Base-by-base conservation (phyloP, 2,888 invertebrate genomes). In the Nemoura dubitans region DNA sequence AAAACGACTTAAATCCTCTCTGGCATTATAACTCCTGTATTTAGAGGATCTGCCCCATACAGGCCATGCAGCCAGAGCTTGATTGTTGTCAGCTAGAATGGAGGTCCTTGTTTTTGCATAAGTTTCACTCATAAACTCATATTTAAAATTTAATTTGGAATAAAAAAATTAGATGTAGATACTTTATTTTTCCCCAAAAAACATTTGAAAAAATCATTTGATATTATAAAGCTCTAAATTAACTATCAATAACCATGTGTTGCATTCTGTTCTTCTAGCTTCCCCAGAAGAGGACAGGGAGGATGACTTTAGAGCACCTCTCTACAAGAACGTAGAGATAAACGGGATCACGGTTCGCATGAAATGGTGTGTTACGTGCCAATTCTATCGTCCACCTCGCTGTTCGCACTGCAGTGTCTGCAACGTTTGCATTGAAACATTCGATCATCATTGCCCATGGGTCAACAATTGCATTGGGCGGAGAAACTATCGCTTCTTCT, bases 321-420 rank as follows among this genome's bases (percentile, higher is more conserved):
- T 99, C 88, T 99, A 99, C 92, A 98, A 98, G 92, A 98, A 96
- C 92, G 98, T 99, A 89, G 99, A 99, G 92, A 98, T 99, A 89
- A 98, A 98, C 93, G 99, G 99, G 88, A 98, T 99, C 89, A 98
- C 98, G 21, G 98, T 99, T 88, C 96, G 99, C 88, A 99, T 99
- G 99, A 99, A 99, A 93, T 99, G 99, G 99, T 99, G 99, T 93
- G 97, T 98, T 89, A 99, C 99, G 0, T 99, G 99, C 93, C 98
- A 99, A 93, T 99, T 99, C 94, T 99, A 99, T 93, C 94, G 99
- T 90, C 99, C 99, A 91, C 99, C 99, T 88, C 94, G 99, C 91
- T 99, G 99, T 92, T 98, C 98, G 88, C 99, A 99, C 93, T 99
- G 99, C 93, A 98, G 98, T 89, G 98, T 99, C 87, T 99, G 99